phyloP scores from a whole-genome alignment of 2,797 vertebrate species.

The Falco novaeseelandiae region DNA sequence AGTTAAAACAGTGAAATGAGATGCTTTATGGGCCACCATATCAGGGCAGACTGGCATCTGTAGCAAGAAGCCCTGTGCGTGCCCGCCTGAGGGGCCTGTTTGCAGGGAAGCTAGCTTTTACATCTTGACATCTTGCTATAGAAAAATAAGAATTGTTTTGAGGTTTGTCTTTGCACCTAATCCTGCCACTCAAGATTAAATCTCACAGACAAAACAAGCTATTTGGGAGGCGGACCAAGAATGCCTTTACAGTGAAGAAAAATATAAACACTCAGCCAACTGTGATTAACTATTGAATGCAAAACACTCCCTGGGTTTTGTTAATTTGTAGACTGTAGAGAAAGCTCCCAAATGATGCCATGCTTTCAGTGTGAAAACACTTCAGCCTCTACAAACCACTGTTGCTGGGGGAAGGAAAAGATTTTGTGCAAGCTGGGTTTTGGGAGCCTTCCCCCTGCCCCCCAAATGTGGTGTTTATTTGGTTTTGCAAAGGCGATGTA shows the following conservation, averaged over 20 bases:
- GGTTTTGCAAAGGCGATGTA: neutral
- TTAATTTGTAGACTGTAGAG: conserved; percentile 50
- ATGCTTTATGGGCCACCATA: neutral
- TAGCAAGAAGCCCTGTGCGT: neutral
- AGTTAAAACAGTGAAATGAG: conserved; percentile 14
- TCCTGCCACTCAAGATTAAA: conserved; percentile 70
- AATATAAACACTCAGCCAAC: conserved; percentile 64
- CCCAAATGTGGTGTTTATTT: neutral
- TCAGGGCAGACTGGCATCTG: neutral
- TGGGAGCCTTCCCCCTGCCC: neutral
- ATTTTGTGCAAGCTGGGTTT: neutral
- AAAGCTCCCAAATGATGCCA: conserved; percentile 14
- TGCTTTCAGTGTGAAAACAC: conserved; percentile 11
- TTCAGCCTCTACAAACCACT: conserved; percentile 5
- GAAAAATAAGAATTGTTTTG: conserved; percentile 54
- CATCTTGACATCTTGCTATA: conserved; percentile 18
- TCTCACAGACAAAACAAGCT: conserved; percentile 67
- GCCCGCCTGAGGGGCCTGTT: neutral
- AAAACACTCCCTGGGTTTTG: conserved; percentile 60
- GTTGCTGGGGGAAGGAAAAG: neutral
- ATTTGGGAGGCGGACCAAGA: conserved; percentile 60
- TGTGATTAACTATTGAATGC: conserved; percentile 66
- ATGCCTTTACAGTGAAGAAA: conserved; percentile 64
- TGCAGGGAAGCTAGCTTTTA: neutral
- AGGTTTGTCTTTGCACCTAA: conserved; percentile 56